Base-by-base conservation (phyloP, 2,113 vertebrate genomes). In the Muscicapa adusta region DNA sequence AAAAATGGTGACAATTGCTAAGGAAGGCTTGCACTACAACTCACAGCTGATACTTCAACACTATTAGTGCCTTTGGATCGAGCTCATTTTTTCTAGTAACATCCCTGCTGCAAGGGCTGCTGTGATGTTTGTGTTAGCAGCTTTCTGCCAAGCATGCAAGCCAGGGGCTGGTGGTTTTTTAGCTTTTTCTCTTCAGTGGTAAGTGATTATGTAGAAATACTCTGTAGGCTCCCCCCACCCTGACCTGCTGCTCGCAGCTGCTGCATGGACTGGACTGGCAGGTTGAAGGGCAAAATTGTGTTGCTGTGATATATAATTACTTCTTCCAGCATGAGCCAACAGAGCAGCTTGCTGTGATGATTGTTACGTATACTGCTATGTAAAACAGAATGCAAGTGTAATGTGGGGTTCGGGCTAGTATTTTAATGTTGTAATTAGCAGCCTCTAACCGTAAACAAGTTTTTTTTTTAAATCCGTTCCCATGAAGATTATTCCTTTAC, bases 351-450 rank as follows among this genome's bases (percentile, higher is more conserved):
- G 91, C 90, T 85, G 94, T 73, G 93, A 93, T 95, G 91, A 91
- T 89, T 92, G 93, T 88, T 97, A 94, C 80, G 60, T 96, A 4
- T 83, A 58, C 85, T 91, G 74, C 95, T 85, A 88, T 95, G 90
- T 93, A 92, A 93, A 96, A 89, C 72, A 81, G 84, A 95, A 91
- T 78, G 68, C 51, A 71, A 92, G 87, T 92, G 81, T 94, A 89
- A 94, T 93, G 87, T 67, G 47, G 72, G 92, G 93, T 95, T 94
- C 5, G 0, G 74, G 85, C 80, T 92, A 88, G 79, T 83, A 92
- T 96, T 91, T 93, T 95, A 95, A 91, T 93, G 78, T 79, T 95
- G 92, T 94, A 97, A 96, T 97, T 96, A 96, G 81, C 82, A 88
- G 54, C 68, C 79, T 94, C 61, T 84, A 94, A 86, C 85, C 7